Evolutionary conservation across 2,797 vertebrate species (phyloP).

Genomic region (Coregonus sp.): DNA sequence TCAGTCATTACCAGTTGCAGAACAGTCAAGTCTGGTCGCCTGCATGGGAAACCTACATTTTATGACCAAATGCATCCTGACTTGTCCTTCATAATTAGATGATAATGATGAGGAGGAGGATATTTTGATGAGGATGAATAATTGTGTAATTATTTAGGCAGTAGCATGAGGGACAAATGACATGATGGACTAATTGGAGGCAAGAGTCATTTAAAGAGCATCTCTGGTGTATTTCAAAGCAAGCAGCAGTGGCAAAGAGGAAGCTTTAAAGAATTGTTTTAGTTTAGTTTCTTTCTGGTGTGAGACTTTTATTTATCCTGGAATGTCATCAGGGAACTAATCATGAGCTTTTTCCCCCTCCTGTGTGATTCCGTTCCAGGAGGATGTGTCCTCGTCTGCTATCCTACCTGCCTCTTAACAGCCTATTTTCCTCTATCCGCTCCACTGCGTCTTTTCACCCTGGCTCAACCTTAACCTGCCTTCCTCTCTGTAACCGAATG

Average conservation of each 20-base stretch:
- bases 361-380: conserved; percentile 42
- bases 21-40: conserved; percentile 13
- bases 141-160: conserved; percentile 29
- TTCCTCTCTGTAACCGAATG: background rate
- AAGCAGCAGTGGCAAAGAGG: background rate
- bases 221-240: conserved; percentile 13
- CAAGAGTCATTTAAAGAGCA: conserved; percentile 33
- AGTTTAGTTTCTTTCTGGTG: conserved; percentile 36
- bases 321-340: conserved; percentile 50
- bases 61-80: conserved; percentile 16
- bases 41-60: conserved; percentile 8
- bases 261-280: conserved; percentile 32
- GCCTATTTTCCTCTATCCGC: conserved; percentile 35
- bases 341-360: conserved; percentile 54
- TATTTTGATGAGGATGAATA: conserved; percentile 33
- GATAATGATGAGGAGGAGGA: conserved; percentile 27
- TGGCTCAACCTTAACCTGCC: conserved; percentile 17
- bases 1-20: conserved; percentile 39
- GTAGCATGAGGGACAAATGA: background rate
- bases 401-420: conserved; percentile 43
- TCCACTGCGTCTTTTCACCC: conserved; percentile 31
- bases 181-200: conserved; percentile 15
- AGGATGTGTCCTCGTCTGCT: conserved; percentile 35
- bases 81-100: conserved; percentile 15
- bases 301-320: conserved; percentile 45